A percentile compares a stretch with the other conserved stretches of the same genome.
These are phyloP conservation scores for Hermaeophaga mercurialis DNA, from an alignment of 2,888 invertebrate species.

Conservation along the genomic window DNA sequence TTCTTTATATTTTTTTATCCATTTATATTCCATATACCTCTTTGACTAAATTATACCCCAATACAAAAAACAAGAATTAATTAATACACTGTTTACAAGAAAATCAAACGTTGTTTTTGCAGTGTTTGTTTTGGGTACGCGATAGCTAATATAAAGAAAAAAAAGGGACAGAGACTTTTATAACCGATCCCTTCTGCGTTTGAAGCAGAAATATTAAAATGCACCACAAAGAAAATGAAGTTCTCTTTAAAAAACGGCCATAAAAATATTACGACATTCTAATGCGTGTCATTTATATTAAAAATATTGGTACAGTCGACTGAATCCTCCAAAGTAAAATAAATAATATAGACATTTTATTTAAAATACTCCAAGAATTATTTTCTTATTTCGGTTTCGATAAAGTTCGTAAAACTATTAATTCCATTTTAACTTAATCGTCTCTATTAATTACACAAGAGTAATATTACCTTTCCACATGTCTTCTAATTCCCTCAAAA, in stretches of 20 bases:
- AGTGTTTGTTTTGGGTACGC: slow-evolving; percentile 18
- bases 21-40: neutral
- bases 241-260: neutral
- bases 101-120: slow-evolving; percentile 31
- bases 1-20: too few species aligned
- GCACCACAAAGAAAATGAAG: slow-evolving; percentile 20
- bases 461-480: too few species aligned
- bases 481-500: slow-evolving; percentile 1
- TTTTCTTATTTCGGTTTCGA: too few species aligned
- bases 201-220: slow-evolving; percentile 19
- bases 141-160: slow-evolving; percentile 16
- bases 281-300: slow-evolving; percentile 5
- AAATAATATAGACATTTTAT: too few species aligned
- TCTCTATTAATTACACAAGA: too few species aligned
- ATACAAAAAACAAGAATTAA: slow-evolving; percentile 33
- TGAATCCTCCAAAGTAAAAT: slow-evolving; percentile 4
- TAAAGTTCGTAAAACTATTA: too few species aligned
- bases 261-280: slow-evolving; percentile 21
- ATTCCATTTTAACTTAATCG: too few species aligned
- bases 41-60: neutral
- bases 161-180: slow-evolving; percentile 9
- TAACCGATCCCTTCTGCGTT: slow-evolving; percentile 8
- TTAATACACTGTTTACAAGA: slow-evolving; percentile 31
- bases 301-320: too few species aligned
- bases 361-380: too few species aligned